Evolutionary conservation across 2,888 invertebrate species (phyloP).

Genomic region (Clostera curtula): DNA sequence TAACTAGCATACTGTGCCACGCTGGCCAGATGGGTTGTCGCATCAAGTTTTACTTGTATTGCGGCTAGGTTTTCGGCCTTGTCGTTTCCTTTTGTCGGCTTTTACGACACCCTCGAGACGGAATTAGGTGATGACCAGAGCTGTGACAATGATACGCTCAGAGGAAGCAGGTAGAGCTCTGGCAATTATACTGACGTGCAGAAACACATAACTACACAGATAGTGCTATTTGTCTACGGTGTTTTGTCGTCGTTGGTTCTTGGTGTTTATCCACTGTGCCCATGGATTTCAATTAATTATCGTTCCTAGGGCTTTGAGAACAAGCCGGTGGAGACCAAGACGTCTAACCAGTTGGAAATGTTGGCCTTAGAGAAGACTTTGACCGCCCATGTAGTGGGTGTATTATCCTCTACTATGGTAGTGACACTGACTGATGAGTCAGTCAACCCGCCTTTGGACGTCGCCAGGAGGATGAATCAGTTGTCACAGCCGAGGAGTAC

Average conservation of each 20-base stretch:
- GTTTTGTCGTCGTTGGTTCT: neutral
- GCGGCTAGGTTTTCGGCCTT: too few relatives aligned
- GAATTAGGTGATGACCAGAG: too few relatives aligned
- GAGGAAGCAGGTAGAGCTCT: too few relatives aligned
- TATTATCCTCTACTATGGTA: conserved; percentile 67
- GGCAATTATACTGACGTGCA: too few relatives aligned
- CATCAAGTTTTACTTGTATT: too few relatives aligned
- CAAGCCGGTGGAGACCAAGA: conserved; percentile 69
- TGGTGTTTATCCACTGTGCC: too few relatives aligned
- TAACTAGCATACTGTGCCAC: too few relatives aligned
- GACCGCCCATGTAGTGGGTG: conserved; percentile 73
- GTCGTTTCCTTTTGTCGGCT: too few relatives aligned
- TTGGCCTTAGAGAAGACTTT: conserved; percentile 79
- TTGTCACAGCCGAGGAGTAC: conserved; percentile 52
- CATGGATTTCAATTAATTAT: neutral
- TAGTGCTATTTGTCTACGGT: neutral
- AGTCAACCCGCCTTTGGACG: conserved; percentile 69
- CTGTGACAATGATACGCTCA: too few relatives aligned
- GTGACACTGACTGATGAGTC: conserved; percentile 77
- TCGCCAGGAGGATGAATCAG: conserved; percentile 71
- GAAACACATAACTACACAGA: too few relatives aligned
- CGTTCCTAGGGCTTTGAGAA: conserved; percentile 63
- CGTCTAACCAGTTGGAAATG: conserved; percentile 79
- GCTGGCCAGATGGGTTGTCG: too few relatives aligned
- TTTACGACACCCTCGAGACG: too few relatives aligned